These are phyloP conservation scores for Myiotriccus ornatus DNA, from an alignment of 2,797 vertebrate genomes.

Conservation along the genomic window DNA sequence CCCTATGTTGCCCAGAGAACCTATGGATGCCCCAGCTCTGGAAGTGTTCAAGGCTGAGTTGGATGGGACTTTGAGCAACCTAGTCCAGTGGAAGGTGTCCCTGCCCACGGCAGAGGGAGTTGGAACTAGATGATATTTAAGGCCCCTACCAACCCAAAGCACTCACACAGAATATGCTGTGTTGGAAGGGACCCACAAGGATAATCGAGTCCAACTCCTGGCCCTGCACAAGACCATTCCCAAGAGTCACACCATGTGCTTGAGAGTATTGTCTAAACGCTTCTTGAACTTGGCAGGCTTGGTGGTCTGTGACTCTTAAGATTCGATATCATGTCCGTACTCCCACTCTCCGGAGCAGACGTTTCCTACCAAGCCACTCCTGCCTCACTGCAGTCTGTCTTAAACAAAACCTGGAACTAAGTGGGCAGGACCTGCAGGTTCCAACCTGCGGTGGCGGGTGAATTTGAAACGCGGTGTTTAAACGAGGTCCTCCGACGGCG, in stretches of 20 bases:
- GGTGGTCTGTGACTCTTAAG: too few relatives aligned
- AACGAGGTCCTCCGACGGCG: not conserved
- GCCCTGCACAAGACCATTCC: not conserved
- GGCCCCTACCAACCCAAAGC: not conserved
- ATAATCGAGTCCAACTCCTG: not conserved
- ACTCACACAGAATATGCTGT: not conserved
- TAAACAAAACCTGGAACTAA: not conserved
- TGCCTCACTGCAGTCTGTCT: not conserved
- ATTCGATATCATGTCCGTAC: too few relatives aligned
- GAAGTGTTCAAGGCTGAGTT: not conserved
- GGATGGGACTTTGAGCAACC: not conserved
- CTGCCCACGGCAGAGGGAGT: not conserved
- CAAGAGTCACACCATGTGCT: not conserved
- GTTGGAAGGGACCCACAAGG: not conserved
- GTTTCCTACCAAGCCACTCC: not conserved
- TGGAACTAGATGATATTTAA: not conserved
- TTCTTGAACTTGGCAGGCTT: not conserved
- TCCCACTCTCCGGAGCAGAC: not conserved
- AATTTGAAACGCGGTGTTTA: rapidly evolving
- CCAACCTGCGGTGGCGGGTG: rapidly evolving
- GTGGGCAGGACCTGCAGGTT: not conserved
- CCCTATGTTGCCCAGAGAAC: not conserved
- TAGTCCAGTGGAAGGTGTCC: not conserved
- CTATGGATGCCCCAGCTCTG: not conserved
- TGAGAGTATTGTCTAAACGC: not conserved